Percentiles rank a stretch among this genome's conserved stretches.
These are phyloP conservation scores for Virgularia gustaviana DNA, from an alignment of 92 coral and sea anemone species.

Conservation along the genomic window DNA sequence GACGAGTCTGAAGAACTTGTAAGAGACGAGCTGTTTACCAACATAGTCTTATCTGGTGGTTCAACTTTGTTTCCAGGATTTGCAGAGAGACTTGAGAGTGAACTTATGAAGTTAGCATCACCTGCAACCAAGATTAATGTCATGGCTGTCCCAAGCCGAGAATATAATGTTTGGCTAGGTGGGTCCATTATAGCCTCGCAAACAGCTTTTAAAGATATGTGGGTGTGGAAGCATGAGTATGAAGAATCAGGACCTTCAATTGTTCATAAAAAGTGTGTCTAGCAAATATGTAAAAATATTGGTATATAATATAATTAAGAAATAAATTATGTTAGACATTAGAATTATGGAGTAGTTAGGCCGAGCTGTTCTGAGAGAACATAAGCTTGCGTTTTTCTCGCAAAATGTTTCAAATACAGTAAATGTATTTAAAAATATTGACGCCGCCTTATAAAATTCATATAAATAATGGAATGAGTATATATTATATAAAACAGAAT, in stretches of 20 bases:
- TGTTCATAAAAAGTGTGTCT: conserved; percentile 59
- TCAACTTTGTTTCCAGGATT: conserved; percentile 90
- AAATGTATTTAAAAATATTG: no score
- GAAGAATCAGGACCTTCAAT: conserved; percentile 95
- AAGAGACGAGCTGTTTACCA: conserved; percentile 78
- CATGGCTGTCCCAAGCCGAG: conserved; percentile 85
- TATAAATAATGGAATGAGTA: no score
- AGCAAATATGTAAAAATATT: no score
- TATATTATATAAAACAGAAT: no score
- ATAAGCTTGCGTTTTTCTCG: not conserved
- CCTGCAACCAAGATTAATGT: conserved; percentile 80
- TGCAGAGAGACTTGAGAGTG: conserved; percentile 80
- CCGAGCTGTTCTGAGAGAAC: no score
- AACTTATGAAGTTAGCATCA: conserved; percentile 73
- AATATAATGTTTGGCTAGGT: conserved; percentile 96
- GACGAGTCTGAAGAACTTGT: conserved; percentile 70
- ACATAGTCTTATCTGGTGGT: conserved; percentile 91
- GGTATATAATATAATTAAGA: no score
- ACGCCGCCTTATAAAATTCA: no score
- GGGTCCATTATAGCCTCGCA: conserved; percentile 94
- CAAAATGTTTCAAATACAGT: not conserved
- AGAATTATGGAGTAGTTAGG: no score
- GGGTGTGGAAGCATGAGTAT: conserved; percentile 93
- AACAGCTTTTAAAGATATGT: conserved; percentile 95
- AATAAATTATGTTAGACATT: no score